phyloP scores from a whole-genome alignment of 2,113 vertebrate genomes.

The Scophthalmus maximus region DNA sequence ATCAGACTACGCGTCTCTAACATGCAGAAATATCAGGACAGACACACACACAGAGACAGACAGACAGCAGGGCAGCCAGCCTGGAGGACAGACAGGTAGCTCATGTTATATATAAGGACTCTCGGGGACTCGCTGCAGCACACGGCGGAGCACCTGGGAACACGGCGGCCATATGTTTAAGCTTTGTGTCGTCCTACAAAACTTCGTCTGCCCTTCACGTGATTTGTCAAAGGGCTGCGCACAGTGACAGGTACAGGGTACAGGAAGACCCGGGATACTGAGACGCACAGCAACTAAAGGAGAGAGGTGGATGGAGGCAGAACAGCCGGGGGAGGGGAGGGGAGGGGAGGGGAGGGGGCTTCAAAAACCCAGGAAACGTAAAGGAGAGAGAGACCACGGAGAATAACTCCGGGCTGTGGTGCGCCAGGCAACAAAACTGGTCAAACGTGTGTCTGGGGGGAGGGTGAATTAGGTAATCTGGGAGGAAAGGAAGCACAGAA shows the following conservation, averaged over 20 bases:
- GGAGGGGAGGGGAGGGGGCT: slow-evolving; percentile 62
- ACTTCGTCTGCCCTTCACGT: slow-evolving; percentile 96
- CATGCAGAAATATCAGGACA: neutral
- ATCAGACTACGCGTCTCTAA: neutral
- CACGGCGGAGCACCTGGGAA: slow-evolving; percentile 88
- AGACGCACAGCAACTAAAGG: slow-evolving; percentile 65
- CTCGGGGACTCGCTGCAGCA: slow-evolving; percentile 60
- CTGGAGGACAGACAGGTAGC: slow-evolving; percentile 60
- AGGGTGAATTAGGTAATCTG: slow-evolving; percentile 12
- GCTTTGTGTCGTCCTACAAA: slow-evolving; percentile 99
- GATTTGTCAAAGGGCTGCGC: slow-evolving; percentile 92
- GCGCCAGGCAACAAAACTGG: slow-evolving; percentile 25
- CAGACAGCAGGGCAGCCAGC: slow-evolving; percentile 29
- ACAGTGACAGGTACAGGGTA: slow-evolving; percentile 84
- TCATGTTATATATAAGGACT: slow-evolving; percentile 78
- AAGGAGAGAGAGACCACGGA: slow-evolving; percentile 21
- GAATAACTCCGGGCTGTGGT: slow-evolving; percentile 16
- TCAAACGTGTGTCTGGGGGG: slow-evolving; percentile 26
- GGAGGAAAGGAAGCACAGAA: too few relatives aligned
- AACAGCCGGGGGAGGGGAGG: slow-evolving; percentile 55
- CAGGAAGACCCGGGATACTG: slow-evolving; percentile 69
- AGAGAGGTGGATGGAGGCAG: slow-evolving; percentile 14
- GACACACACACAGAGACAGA: neutral
- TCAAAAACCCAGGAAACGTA: slow-evolving; percentile 28
- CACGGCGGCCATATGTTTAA: slow-evolving; percentile 92